A percentile compares a stretch with the other conserved stretches of the same genome.
These are phyloP conservation scores for Calyptomena viridis DNA, from an alignment of 2,113 vertebrate species.

Conservation along the genomic window DNA sequence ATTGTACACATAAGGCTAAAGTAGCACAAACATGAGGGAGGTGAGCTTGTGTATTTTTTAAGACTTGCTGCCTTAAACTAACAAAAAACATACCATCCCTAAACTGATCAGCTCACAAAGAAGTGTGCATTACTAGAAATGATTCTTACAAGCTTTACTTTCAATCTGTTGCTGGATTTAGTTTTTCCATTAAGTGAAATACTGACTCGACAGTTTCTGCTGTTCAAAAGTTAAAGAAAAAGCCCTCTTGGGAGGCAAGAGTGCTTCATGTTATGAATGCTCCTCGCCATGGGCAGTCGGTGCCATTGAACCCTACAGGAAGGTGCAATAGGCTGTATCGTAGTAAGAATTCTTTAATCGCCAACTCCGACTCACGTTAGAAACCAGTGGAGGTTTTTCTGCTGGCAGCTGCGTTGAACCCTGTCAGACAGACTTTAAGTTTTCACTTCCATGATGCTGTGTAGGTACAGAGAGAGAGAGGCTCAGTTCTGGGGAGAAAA, in stretches of 20 bases:
- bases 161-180: constrained; percentile 3
- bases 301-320: constrained; percentile 18
- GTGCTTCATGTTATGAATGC: not conserved
- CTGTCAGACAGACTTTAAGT: not conserved
- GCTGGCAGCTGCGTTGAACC: not conserved
- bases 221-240: not conserved
- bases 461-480: not conserved
- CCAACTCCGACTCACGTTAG: not conserved
- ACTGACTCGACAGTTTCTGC: constrained; percentile 28
- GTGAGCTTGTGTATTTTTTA: constrained; percentile 31
- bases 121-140: not conserved
- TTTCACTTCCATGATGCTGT: not conserved
- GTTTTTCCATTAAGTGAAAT: not conserved
- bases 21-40: constrained; percentile 50
- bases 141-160: constrained; percentile 1
- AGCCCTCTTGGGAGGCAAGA: not conserved
- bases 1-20: constrained; percentile 28
- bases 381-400: not conserved
- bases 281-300: not conserved
- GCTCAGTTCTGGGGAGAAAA: not conserved
- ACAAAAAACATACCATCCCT: not conserved
- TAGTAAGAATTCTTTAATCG: not conserved
- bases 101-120: not conserved
- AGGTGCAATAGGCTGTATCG: not conserved
- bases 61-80: constrained; percentile 61